Evolutionary conservation across 2,113 vertebrate species (phyloP).

Genomic region (Amia ocellicauda): DNA sequence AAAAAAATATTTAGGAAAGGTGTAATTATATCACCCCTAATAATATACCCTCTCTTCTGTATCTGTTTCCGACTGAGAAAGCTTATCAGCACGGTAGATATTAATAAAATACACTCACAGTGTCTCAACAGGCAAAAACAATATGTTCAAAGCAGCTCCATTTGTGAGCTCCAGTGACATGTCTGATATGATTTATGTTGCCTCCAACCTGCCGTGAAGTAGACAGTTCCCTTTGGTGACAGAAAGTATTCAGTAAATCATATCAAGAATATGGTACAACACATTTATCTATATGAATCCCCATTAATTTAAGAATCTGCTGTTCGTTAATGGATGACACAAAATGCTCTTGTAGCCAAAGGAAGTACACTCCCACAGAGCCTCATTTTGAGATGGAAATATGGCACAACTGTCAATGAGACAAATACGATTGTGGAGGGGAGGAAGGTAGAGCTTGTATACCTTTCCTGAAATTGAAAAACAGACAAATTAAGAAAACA

Average conservation of each 20-base stretch:
- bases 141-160: constrained; percentile 19
- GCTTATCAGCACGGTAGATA: background rate
- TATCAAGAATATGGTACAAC: constrained; percentile 22
- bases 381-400: too few species aligned
- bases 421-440: too few species aligned
- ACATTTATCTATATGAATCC: constrained; percentile 30
- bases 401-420: too few species aligned
- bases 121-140: constrained; percentile 3
- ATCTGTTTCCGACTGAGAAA: background rate
- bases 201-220: constrained; percentile 16
- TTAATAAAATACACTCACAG: constrained; percentile 5
- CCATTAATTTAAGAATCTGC: constrained; percentile 31
- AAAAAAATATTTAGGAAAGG: background rate
- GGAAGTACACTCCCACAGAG: too few species aligned
- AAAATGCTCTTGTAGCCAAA: constrained; percentile 7
- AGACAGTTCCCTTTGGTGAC: constrained; percentile 22
- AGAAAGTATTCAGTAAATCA: constrained; percentile 24
- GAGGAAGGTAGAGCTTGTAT: too few species aligned
- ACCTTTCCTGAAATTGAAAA: too few species aligned
- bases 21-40: background rate
- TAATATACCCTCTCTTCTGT: constrained; percentile 5
- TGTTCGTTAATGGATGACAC: constrained; percentile 32
- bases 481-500: too few species aligned
- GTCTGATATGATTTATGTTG: constrained; percentile 23
- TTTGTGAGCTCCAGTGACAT: constrained; percentile 24